Evolutionary conservation across 2,888 invertebrate species (phyloP).

Genomic region (Girardia tigrina): DNA sequence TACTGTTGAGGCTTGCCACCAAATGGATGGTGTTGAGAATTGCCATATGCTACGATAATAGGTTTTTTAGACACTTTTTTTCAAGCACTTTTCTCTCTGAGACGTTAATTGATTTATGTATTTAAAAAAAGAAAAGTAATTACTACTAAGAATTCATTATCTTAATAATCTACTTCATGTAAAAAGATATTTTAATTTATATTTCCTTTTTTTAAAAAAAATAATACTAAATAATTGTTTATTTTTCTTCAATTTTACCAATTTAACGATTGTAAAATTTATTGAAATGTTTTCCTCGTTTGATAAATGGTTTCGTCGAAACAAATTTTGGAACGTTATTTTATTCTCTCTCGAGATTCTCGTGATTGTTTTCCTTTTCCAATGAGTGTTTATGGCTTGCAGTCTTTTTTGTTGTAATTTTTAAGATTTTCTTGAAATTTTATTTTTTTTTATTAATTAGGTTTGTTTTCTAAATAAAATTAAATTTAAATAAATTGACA

Average conservation of each 20-base stretch:
- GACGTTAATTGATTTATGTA: slow-evolving; percentile 20
- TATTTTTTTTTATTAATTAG: too few relatives aligned
- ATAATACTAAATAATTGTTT: neutral
- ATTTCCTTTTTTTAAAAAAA: too few relatives aligned
- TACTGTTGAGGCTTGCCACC: neutral
- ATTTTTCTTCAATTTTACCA: neutral
- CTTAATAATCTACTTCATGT: neutral
- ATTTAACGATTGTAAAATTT: neutral
- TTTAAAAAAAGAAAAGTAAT: neutral
- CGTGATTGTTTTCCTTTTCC: too few relatives aligned
- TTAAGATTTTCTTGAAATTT: too few relatives aligned
- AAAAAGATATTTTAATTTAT: neutral
- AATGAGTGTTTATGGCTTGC: too few relatives aligned
- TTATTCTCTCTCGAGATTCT: neutral
- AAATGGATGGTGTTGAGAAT: slow-evolving; percentile 14
- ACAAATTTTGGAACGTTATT: neutral
- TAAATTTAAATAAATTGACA: too few relatives aligned
- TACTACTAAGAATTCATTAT: neutral
- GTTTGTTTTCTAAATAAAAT: too few relatives aligned
- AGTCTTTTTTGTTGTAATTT: too few relatives aligned
- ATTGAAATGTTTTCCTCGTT: neutral
- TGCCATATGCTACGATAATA: slow-evolving; percentile 11
- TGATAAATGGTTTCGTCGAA: too few relatives aligned
- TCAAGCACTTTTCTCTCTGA: slow-evolving; percentile 3
- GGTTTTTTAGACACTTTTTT: slow-evolving; percentile 23